These are phyloP conservation scores for Chymomyza procnemis DNA, from an alignment of 2,888 invertebrate species.

Conservation along the genomic window DNA sequence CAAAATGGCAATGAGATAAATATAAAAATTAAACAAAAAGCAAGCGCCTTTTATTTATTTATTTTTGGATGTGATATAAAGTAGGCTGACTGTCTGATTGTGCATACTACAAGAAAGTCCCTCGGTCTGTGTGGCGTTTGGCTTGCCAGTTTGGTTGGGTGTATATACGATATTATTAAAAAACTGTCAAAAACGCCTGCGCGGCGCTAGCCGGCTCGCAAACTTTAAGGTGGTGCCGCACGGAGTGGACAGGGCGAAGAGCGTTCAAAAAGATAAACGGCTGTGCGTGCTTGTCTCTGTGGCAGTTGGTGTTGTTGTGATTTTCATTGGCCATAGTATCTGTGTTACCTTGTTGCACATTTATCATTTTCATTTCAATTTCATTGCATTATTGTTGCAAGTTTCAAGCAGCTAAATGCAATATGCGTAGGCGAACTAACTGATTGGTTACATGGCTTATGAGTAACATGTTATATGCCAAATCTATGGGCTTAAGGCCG, in stretches of 20 bases:
- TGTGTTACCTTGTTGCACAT: constrained; percentile 59
- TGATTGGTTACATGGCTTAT: constrained; percentile 73
- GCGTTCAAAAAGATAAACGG: constrained; percentile 1
- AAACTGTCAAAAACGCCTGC: constrained; percentile 72
- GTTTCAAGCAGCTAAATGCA: constrained; percentile 23
- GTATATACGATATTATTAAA: constrained; percentile 60
- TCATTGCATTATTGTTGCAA: constrained; percentile 67
- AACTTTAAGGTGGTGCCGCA: constrained; percentile 6
- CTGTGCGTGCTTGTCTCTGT: constrained; percentile 57
- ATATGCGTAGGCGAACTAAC: constrained; percentile 70
- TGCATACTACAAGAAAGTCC: background rate
- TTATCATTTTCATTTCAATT: constrained; percentile 70
- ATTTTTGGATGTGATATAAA: constrained; percentile 44
- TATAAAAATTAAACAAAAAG: constrained; percentile 29
- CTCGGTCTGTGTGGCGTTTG: background rate
- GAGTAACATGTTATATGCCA: constrained; percentile 54
- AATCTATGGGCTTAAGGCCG: background rate
- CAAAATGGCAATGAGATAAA: constrained; percentile 66
- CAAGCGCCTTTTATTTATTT: constrained; percentile 13
- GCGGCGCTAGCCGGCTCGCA: constrained; percentile 47
- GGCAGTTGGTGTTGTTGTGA: constrained; percentile 25
- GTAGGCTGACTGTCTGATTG: constrained; percentile 53
- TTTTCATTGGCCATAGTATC: constrained; percentile 47
- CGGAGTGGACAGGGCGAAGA: background rate
- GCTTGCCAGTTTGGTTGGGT: constrained; percentile 36